A percentile compares a stretch with the other conserved stretches of the same genome.
Evolutionary conservation across 2,113 vertebrate genomes (phyloP).

Genomic region (Thamnaconus septentrionalis): DNA sequence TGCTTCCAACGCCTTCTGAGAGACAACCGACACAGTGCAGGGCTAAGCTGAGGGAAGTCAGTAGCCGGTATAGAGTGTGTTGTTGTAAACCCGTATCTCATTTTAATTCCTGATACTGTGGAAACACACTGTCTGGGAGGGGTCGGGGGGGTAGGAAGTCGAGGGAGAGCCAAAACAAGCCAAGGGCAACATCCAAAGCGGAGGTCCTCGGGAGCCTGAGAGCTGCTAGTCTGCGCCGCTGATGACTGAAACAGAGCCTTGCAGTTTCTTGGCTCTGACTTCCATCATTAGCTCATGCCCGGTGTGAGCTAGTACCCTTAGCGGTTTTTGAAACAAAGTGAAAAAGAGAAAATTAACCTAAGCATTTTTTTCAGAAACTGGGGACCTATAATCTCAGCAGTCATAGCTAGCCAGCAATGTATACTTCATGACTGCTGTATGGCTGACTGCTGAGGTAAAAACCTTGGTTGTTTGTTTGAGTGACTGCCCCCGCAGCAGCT

Average conservation of each 20-base stretch:
- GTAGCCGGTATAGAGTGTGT: neutral
- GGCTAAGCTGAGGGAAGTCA: too few species aligned
- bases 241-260: slow-evolving; percentile 36
- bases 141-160: slow-evolving; percentile 6
- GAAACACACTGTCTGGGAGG: slow-evolving; percentile 19
- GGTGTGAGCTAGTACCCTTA: slow-evolving; percentile 39
- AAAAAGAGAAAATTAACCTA: slow-evolving; percentile 20
- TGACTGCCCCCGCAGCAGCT: slow-evolving; percentile 13
- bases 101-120: slow-evolving; percentile 38
- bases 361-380: slow-evolving; percentile 7
- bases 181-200: slow-evolving; percentile 15
- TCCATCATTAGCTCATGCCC: slow-evolving; percentile 31
- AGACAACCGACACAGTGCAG: too few species aligned
- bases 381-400: slow-evolving; percentile 14
- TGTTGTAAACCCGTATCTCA: slow-evolving; percentile 41
- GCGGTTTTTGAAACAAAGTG: slow-evolving; percentile 26
- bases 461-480: slow-evolving; percentile 15
- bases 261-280: slow-evolving; percentile 28
- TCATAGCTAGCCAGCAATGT: slow-evolving; percentile 27
- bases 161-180: slow-evolving; percentile 11
- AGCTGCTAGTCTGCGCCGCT: slow-evolving; percentile 26
- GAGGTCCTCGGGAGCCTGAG: slow-evolving; percentile 24
- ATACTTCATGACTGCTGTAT: slow-evolving; percentile 8
- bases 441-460: slow-evolving; percentile 6
- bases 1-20: too few species aligned